Percentiles rank a stretch among this genome's conserved stretches.
Conservation (phyloP, 2,113 vertebrate genomes). For the Ailurus styani region DNA sequence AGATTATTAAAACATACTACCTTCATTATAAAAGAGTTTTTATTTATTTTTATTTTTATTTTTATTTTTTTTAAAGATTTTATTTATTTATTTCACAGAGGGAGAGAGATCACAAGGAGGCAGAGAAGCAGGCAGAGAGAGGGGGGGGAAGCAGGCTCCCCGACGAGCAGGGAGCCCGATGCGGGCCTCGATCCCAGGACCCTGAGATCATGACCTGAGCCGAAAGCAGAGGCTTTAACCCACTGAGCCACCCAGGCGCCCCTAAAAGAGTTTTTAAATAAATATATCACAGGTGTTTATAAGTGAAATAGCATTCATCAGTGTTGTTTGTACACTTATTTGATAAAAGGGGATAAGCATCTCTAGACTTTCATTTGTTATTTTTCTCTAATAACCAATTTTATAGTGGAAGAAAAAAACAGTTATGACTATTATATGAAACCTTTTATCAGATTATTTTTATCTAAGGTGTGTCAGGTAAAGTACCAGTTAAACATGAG, state of each 20-base stretch:
- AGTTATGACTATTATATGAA: background rate
- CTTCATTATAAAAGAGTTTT: background rate
- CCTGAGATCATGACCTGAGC: too few species aligned
- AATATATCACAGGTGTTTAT: background rate
- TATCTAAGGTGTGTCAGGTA: background rate
- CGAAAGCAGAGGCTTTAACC: too few species aligned
- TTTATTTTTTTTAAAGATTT: too few species aligned
- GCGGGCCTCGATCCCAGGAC: too few species aligned
- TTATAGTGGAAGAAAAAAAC: background rate
- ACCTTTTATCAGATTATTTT: background rate
- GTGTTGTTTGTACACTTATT: background rate
- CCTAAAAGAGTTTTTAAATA: background rate
- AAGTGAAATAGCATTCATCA: background rate
- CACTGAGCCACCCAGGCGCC: too few species aligned
- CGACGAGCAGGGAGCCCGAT: too few species aligned
- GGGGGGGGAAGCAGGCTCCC: too few species aligned
- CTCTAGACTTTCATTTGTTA: background rate
- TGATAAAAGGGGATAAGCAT: background rate
- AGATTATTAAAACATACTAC: background rate
- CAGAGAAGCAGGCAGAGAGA: too few species aligned
- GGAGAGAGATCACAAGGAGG: too few species aligned
- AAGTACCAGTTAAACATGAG: background rate
- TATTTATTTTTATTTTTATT: too few species aligned
- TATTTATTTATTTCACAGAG: too few species aligned
- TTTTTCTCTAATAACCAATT: background rate